Base-by-base conservation (phyloP, 1,140 invertebrate genomes). In the Dendrolimus punctatus region DNA sequence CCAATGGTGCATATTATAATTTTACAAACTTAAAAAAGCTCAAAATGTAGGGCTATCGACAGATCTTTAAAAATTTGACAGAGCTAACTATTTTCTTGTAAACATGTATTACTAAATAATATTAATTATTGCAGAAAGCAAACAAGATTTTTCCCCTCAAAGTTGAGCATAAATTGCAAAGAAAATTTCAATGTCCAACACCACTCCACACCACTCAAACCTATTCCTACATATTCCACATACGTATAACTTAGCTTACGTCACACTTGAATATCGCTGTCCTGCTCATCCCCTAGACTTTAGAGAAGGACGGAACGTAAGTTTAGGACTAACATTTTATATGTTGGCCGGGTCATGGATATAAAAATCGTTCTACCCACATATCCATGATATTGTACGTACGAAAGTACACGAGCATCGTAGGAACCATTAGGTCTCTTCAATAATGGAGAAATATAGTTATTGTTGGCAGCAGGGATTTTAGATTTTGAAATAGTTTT, bases 311-410 rank as follows among this genome's bases (percentile, higher is more conserved):
- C 46, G 49, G 50, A 46, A 38, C 6, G 56, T 54, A 58, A 74
- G 74, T 80, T 80, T 80, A 80, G 79, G 82, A 77, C 79, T 72
- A 86, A 86, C 80, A 80, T 84, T 84, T 86, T 86, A 86, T 86
- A 83, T 79, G 82, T 86, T 86, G 73, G 74, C 80, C 64, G 79
- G 82, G 82, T 86, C 82, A 86, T 77, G 80, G 82, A 85, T 84
- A 83, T 86, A 86, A 86, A 82, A 84, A 86, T 86, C 80, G 79
- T 76, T 85, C 64, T 60, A 79, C 69, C 64, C 68, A 69, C 55
- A 66, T 55, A 64, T 51, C 65, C 51, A 53, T 53, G 55, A 60
- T 59, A 40, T n/a, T 38, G 48, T 64, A 48, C 54, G 36, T 73
- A 62, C 58, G 55, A 68, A 62, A 53, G 60, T 62, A 65, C 58